phyloP scores from a whole-genome alignment of 2,797 vertebrate genomes.

The Synaphobranchus kaupii region DNA sequence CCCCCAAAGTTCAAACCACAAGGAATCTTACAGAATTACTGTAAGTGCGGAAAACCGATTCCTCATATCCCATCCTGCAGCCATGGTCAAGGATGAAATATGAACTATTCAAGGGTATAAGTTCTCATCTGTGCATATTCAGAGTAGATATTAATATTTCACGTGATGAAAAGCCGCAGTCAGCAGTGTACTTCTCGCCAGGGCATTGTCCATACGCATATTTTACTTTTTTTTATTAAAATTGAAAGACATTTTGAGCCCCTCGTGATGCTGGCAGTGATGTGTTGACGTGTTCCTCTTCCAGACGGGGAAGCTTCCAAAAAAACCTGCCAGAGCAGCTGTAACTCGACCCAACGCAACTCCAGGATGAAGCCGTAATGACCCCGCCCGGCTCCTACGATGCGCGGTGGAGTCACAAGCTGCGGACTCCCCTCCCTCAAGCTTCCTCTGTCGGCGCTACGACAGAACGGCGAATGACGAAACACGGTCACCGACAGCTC shows the following conservation, averaged over 20 bases:
- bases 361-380: background rate
- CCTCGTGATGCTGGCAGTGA: background rate
- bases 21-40: background rate
- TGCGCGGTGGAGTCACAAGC: background rate
- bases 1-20: background rate
- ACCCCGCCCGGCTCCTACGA: too few relatives aligned
- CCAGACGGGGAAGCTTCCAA: background rate
- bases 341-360: background rate
- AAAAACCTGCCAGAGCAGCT: too few relatives aligned
- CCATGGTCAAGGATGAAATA: background rate
- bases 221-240: background rate
- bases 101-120: background rate
- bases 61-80: background rate
- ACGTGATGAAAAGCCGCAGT: background rate
- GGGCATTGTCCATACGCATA: background rate
- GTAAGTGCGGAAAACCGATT: background rate
- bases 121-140: background rate
- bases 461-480: background rate
- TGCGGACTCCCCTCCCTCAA: background rate
- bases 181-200: background rate
- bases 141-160: background rate
- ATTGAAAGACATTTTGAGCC: background rate
- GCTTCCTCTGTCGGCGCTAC: background rate
- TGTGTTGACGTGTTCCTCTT: background rate
- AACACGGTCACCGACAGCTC: too few relatives aligned